Percentiles rank a stretch among this genome's conserved stretches.
These are phyloP conservation scores for Bubo scandiacus DNA, from an alignment of 2,113 vertebrate species.

Conservation along the genomic window DNA sequence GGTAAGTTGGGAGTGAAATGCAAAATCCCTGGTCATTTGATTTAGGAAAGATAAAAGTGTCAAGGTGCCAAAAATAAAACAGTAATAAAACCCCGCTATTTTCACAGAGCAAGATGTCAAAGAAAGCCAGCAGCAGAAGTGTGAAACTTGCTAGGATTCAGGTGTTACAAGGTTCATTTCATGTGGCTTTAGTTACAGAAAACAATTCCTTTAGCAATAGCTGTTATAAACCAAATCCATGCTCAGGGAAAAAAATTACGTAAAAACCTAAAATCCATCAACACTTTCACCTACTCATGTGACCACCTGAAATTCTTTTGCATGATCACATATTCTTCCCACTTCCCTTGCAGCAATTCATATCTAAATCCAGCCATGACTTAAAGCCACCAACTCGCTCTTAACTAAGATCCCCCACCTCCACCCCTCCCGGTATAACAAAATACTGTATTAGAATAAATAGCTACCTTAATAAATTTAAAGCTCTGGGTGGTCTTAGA, in stretches of 20 bases:
- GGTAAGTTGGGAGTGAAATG: not conserved
- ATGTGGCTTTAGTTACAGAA: not conserved
- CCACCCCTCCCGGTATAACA: not conserved
- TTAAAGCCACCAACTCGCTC: not conserved
- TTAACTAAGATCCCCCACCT: not conserved
- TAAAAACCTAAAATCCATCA: constrained; percentile 25
- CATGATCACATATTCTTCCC: not conserved
- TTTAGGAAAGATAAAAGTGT: not conserved
- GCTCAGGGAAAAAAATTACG: constrained; percentile 14
- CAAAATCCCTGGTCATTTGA: not conserved
- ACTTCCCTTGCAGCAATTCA: not conserved
- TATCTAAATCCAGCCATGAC: not conserved
- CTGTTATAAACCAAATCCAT: constrained; percentile 17
- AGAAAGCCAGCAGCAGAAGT: not conserved
- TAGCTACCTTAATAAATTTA: not conserved
- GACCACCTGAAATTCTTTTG: not conserved
- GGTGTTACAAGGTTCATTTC: not conserved
- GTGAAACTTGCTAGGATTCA: not conserved
- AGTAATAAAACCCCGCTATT: not conserved
- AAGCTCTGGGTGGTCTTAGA: not conserved
- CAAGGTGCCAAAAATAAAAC: not conserved
- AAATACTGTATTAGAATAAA: not conserved
- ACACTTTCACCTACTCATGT: not conserved
- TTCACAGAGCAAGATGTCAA: not conserved
- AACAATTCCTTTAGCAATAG: constrained; percentile 22